Percentiles rank a stretch among this genome's conserved stretches.
Evolutionary conservation across 2,888 invertebrate species (phyloP).

Genomic region (Antheraea yamamai): DNA sequence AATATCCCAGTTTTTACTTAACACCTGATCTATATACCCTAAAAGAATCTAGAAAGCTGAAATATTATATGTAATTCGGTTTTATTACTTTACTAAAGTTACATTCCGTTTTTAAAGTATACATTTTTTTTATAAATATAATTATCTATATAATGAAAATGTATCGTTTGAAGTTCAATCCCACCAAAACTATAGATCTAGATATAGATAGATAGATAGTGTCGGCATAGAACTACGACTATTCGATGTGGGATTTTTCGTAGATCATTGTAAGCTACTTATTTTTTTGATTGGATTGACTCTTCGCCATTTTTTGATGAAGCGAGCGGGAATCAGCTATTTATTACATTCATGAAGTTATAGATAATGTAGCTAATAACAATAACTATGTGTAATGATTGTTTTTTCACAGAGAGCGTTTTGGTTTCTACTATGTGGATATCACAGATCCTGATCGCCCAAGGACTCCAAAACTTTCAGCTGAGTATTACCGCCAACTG

Average conservation of each 20-base stretch:
- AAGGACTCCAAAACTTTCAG: conserved; percentile 86
- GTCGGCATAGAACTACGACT: no score
- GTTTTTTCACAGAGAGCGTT: conserved; percentile 81
- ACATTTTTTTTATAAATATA: not conserved
- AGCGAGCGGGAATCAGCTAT: no score
- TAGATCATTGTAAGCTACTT: no score
- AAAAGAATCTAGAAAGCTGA: not conserved
- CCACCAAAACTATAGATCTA: no score
- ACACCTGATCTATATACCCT: not conserved
- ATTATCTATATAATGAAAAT: no score
- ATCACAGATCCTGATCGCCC: conserved; percentile 83
- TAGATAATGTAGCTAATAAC: not conserved
- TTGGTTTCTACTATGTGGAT: conserved; percentile 88
- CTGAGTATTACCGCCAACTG: conserved; percentile 80
- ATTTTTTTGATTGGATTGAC: no score
- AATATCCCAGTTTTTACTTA: not conserved
- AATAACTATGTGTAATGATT: not conserved
- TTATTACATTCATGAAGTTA: not conserved
- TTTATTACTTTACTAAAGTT: not conserved
- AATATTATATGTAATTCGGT: not conserved
- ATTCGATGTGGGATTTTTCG: no score
- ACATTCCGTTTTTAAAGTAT: not conserved
- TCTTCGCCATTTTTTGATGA: no score
- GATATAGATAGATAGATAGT: no score
- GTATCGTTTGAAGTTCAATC: no score